These are phyloP conservation scores for Lutjanus argentimaculatus DNA, from an alignment of 2,797 vertebrate genomes.

Conservation along the genomic window DNA sequence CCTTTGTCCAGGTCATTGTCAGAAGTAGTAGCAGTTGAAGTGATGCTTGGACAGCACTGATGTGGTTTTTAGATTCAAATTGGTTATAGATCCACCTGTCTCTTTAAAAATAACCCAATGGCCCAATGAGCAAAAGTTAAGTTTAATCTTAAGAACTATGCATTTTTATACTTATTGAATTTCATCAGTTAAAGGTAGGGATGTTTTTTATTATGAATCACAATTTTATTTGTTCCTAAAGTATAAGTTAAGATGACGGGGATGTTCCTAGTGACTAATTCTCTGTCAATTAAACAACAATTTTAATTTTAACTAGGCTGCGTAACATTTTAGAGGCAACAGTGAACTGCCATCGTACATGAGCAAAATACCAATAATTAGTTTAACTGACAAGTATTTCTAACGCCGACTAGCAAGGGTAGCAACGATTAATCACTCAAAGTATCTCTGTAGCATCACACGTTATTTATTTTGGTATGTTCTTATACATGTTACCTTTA, in stretches of 20 bases:
- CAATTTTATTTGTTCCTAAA: background rate
- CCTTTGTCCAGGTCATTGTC: conserved; percentile 24
- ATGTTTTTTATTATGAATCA: background rate
- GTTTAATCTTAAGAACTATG: background rate
- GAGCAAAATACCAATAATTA: too few relatives aligned
- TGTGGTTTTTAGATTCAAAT: background rate
- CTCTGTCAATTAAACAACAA: background rate
- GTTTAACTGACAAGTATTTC: too few relatives aligned
- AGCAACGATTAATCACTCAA: too few relatives aligned
- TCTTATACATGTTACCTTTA: too few relatives aligned
- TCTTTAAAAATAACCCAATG: background rate
- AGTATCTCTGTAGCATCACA: too few relatives aligned
- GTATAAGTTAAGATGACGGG: too few relatives aligned
- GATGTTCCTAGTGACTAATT: too few relatives aligned
- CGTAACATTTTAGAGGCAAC: background rate
- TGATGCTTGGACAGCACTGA: conserved; percentile 1
- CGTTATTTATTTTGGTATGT: too few relatives aligned
- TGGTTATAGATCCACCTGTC: too few relatives aligned
- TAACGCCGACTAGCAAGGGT: too few relatives aligned
- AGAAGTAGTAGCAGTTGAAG: conserved; percentile 10
- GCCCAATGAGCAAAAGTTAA: background rate
- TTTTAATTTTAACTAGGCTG: background rate
- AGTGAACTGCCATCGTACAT: too few relatives aligned
- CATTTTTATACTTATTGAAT: background rate
- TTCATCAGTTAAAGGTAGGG: background rate